phyloP scores from a whole-genome alignment of 2,888 invertebrate genomes.

The Tenthredo scrophulariae region DNA sequence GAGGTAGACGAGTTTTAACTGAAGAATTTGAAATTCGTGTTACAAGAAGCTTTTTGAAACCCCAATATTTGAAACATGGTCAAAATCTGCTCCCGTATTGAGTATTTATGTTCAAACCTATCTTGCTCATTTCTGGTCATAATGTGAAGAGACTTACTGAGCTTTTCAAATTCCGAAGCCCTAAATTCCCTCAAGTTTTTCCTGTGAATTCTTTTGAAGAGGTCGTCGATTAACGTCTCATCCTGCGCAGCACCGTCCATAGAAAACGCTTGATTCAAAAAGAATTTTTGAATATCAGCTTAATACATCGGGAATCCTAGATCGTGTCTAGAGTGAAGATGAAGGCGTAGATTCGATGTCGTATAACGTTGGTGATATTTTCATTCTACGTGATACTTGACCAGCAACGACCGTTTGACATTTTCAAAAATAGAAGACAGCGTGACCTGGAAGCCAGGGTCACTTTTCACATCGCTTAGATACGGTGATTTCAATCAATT shows the following conservation, averaged over 20 bases:
- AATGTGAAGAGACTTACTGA: not conserved
- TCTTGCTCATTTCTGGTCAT: too few relatives aligned
- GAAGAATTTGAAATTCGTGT: too few relatives aligned
- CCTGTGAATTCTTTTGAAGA: not conserved
- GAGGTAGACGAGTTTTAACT: too few relatives aligned
- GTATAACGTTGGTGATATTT: not conserved
- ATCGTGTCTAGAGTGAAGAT: not conserved
- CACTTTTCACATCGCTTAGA: not conserved
- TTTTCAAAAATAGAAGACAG: conserved; percentile 16
- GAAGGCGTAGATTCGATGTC: not conserved
- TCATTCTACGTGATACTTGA: not conserved
- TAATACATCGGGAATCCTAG: not conserved
- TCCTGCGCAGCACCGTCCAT: not conserved
- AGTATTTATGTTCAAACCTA: too few relatives aligned
- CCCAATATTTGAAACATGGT: too few relatives aligned
- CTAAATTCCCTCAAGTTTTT: too few relatives aligned
- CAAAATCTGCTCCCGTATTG: too few relatives aligned
- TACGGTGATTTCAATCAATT: not conserved
- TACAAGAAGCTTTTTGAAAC: too few relatives aligned
- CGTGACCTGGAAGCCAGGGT: not conserved
- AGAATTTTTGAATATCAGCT: not conserved
- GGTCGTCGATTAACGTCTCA: not conserved
- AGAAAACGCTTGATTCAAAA: not conserved
- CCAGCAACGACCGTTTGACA: conserved; percentile 1
- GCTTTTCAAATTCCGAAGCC: not conserved